These are phyloP conservation scores for Glaucidium brasilianum DNA, from an alignment of 2,113 vertebrate species.

Conservation along the genomic window DNA sequence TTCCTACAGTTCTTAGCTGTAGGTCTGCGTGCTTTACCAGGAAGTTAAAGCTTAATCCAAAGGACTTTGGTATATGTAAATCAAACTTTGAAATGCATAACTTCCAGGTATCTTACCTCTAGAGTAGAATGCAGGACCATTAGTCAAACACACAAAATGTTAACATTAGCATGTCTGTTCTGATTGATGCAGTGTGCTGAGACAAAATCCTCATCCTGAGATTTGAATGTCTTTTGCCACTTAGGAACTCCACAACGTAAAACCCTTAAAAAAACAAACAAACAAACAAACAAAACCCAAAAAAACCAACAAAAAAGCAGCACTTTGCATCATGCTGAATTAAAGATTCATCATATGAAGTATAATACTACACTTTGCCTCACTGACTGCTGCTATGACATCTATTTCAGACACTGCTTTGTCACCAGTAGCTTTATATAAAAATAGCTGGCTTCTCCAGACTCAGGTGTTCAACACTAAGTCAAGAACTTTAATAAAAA, in stretches of 20 bases:
- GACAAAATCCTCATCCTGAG: background rate
- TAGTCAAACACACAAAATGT: background rate
- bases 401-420: background rate
- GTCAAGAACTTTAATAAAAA: background rate
- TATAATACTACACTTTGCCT: background rate
- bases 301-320: background rate
- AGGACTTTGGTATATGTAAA: background rate
- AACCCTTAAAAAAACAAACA: background rate
- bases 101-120: background rate
- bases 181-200: background rate
- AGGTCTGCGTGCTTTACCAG: background rate
- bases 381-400: background rate
- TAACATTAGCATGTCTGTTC: accelerated
- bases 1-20: background rate
- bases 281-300: too few relatives aligned
- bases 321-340: background rate
- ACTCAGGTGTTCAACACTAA: background rate
- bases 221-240: background rate
- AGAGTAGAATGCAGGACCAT: background rate
- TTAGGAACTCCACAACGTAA: background rate
- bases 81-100: background rate
- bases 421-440: background rate
- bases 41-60: background rate
- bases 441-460: background rate
- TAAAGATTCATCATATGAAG: background rate